Conservation (phyloP, 2,888 invertebrate species). For the Pollenia amentaria region DNA sequence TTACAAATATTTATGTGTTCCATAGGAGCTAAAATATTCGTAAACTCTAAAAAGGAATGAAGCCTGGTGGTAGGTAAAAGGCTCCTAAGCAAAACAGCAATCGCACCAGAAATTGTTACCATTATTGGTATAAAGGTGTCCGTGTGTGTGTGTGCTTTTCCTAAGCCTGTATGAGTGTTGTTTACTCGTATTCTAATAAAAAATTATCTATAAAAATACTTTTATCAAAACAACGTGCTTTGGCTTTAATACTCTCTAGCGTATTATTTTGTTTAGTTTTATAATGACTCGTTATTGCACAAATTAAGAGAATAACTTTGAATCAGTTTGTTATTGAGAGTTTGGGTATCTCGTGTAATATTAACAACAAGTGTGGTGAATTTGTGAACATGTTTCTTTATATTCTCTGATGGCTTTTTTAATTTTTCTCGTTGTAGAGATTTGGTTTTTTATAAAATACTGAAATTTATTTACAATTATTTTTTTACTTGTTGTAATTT, state of each 20-base stretch:
- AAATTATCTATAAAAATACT: slow-evolving; percentile 40
- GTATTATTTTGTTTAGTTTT: slow-evolving; percentile 43
- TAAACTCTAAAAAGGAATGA: background rate
- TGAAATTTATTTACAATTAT: slow-evolving; percentile 47
- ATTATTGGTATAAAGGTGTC: background rate
- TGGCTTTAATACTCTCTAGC: slow-evolving; percentile 63
- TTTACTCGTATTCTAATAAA: slow-evolving; percentile 22
- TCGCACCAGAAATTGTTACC: background rate
- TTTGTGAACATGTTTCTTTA: slow-evolving; percentile 70
- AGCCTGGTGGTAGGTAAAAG: slow-evolving; percentile 10
- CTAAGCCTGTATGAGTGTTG: background rate
- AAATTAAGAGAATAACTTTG: background rate
- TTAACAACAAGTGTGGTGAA: slow-evolving; percentile 72
- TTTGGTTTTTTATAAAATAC: slow-evolving; percentile 8
- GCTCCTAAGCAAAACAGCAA: slow-evolving; percentile 23
- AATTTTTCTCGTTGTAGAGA: background rate
- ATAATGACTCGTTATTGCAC: slow-evolving; percentile 6
- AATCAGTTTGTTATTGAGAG: slow-evolving; percentile 10
- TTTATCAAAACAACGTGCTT: slow-evolving; percentile 73
- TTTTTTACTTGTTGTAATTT: slow-evolving; percentile 66
- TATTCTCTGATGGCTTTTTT: slow-evolving; percentile 8
- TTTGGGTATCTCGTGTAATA: slow-evolving; percentile 1
- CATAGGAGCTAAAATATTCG: slow-evolving; percentile 18
- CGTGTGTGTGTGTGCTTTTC: background rate
- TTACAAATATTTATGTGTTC: slow-evolving; percentile 44